Percentiles rank a stretch among this genome's conserved stretches.
phyloP scores from a whole-genome alignment of 53 echinoderm and acorn worm genomes.

The Luidia sarsii region DNA sequence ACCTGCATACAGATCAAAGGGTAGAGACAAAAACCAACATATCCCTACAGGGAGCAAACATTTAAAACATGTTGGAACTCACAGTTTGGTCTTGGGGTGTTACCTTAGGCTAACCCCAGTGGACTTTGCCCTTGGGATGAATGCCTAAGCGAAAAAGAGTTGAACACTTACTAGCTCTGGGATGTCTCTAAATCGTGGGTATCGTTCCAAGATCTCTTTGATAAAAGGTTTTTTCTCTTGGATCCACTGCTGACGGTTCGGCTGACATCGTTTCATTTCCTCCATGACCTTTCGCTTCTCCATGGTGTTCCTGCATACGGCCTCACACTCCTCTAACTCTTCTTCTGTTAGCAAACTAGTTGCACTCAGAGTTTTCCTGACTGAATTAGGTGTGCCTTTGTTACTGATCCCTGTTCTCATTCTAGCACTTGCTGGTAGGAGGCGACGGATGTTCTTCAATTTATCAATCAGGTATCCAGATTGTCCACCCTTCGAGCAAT shows the following conservation, averaged over 20 bases:
- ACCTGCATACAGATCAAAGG: no score
- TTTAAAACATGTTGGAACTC: no score
- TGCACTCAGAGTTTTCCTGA: background rate
- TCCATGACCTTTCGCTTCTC: background rate
- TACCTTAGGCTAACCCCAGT: no score
- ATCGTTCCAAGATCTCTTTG: background rate
- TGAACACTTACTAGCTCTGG: slow-evolving; percentile 26
- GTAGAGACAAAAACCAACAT: no score
- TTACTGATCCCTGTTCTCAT: background rate
- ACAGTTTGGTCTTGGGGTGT: background rate
- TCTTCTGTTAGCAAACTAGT: background rate
- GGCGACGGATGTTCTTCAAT: slow-evolving; percentile 27
- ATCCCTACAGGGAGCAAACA: no score
- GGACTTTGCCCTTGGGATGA: background rate
- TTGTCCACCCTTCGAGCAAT: slow-evolving; percentile 16
- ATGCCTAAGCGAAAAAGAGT: background rate
- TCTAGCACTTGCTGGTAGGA: background rate
- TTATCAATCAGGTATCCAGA: slow-evolving; percentile 25
- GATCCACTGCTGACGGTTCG: slow-evolving; percentile 11
- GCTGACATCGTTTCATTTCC: background rate
- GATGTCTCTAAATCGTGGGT: slow-evolving; percentile 25
- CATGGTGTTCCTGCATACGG: slow-evolving; percentile 7
- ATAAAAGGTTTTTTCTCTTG: background rate
- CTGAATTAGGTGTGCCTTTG: background rate
- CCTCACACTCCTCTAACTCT: slow-evolving; percentile 11